Percentiles rank a stretch among this genome's conserved stretches.
Evolutionary conservation across 2,797 vertebrate species (phyloP).

Genomic region (Crenichthys baileyi): DNA sequence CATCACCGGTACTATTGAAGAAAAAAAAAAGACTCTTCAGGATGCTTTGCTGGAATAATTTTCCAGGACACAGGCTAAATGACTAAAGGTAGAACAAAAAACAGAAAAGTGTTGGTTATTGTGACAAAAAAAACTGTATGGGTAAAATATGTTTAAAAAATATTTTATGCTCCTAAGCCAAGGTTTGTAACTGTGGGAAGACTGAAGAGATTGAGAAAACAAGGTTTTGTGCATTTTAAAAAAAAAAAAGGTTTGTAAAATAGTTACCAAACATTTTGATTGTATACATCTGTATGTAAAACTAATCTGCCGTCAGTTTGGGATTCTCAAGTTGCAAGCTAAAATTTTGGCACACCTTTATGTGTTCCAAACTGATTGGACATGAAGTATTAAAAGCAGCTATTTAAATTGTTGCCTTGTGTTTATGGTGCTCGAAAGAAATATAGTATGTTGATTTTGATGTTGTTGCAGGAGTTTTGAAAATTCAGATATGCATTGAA

Average conservation of each 20-base stretch:
- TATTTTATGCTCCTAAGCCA: too few species aligned
- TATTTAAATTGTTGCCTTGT: neutral
- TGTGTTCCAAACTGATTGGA: neutral
- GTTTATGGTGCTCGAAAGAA: neutral
- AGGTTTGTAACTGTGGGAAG: too few species aligned
- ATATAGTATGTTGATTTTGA: too few species aligned
- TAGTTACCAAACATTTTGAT: neutral
- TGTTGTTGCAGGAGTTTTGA: neutral
- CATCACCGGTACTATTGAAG: neutral
- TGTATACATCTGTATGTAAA: neutral
- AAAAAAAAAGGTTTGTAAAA: neutral
- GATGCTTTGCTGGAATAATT: neutral
- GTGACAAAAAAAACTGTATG: too few species aligned
- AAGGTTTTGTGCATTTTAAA: neutral
- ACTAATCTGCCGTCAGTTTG: too few species aligned
- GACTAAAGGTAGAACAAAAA: neutral
- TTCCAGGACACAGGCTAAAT: neutral
- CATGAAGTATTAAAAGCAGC: neutral
- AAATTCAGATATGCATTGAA: neutral
- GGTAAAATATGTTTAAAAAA: too few species aligned
- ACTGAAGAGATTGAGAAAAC: neutral
- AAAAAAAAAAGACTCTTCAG: neutral
- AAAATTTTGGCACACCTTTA: neutral
- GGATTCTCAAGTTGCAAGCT: too few species aligned
- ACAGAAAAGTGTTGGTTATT: too few species aligned